phyloP scores from a whole-genome alignment of 2,888 invertebrate species.

The Diarsia dahlii region DNA sequence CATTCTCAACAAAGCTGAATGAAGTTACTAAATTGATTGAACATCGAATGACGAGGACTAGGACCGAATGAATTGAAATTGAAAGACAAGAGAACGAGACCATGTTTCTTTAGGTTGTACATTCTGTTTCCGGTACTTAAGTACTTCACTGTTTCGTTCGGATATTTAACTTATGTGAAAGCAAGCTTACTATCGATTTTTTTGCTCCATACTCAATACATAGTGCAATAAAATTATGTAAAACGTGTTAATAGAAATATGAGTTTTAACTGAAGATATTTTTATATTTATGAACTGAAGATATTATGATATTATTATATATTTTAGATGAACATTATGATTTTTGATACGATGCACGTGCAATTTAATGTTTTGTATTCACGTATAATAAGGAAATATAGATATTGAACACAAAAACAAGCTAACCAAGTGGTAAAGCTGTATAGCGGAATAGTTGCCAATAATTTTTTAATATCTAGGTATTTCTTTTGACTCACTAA shows the following conservation, averaged over 20 bases:
- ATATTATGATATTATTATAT: no score
- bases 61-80: constrained; percentile 38
- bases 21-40: constrained; percentile 81
- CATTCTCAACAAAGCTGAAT: constrained; percentile 77
- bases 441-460: background rate
- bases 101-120: constrained; percentile 8
- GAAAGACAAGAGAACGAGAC: constrained; percentile 29
- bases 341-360: background rate
- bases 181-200: background rate
- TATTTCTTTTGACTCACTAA: background rate
- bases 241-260: background rate
- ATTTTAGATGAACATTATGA: background rate
- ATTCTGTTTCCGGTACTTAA: constrained; percentile 30
- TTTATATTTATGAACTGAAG: no score
- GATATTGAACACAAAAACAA: background rate
- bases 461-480: background rate
- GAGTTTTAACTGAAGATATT: background rate
- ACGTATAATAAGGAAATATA: background rate
- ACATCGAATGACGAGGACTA: constrained; percentile 26
- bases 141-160: background rate
- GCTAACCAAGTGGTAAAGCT: background rate
- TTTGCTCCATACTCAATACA: background rate
- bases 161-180: constrained; percentile 14
- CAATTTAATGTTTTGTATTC: background rate
- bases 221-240: background rate